phyloP scores from a whole-genome alignment of 2,797 vertebrate genomes.

The Diplodus puntazzo region DNA sequence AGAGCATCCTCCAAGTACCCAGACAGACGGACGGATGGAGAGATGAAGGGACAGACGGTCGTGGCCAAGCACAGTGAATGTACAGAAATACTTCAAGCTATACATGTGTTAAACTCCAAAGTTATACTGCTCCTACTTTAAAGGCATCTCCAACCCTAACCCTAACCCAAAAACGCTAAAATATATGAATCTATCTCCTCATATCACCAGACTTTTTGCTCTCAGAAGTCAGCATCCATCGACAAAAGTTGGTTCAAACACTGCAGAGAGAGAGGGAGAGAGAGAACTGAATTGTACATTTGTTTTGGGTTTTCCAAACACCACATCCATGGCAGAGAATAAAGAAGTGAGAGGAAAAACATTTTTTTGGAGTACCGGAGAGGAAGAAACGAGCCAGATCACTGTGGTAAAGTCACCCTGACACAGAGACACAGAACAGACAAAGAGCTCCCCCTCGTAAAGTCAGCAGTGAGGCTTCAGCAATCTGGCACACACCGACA shows the following conservation, averaged over 20 bases:
- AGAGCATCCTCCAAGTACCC: slow-evolving; percentile 73
- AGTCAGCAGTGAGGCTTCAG: slow-evolving; percentile 66
- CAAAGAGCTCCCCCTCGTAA: slow-evolving; percentile 74
- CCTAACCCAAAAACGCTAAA: too few relatives aligned
- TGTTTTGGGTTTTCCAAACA: slow-evolving; percentile 14
- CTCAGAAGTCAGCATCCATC: neutral
- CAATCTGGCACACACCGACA: slow-evolving; percentile 38
- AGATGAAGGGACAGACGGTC: slow-evolving; percentile 33
- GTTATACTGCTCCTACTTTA: neutral
- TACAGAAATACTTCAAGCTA: slow-evolving; percentile 40
- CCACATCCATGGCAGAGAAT: slow-evolving; percentile 26
- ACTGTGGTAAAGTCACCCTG: slow-evolving; percentile 81
- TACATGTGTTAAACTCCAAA: slow-evolving; percentile 4
- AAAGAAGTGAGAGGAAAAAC: slow-evolving; percentile 49
- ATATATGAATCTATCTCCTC: neutral
- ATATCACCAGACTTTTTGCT: neutral
- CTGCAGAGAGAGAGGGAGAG: neutral
- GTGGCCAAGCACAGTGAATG: slow-evolving; percentile 40
- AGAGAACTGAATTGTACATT: slow-evolving; percentile 10
- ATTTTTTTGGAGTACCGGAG: slow-evolving; percentile 44
- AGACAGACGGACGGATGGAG: slow-evolving; percentile 58
- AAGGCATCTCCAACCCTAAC: neutral
- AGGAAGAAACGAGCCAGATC: slow-evolving; percentile 77
- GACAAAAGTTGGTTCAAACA: neutral
- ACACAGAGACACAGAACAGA: slow-evolving; percentile 83